phyloP scores from a whole-genome alignment of 1,140 invertebrate species.

The Arion vulgaris region DNA sequence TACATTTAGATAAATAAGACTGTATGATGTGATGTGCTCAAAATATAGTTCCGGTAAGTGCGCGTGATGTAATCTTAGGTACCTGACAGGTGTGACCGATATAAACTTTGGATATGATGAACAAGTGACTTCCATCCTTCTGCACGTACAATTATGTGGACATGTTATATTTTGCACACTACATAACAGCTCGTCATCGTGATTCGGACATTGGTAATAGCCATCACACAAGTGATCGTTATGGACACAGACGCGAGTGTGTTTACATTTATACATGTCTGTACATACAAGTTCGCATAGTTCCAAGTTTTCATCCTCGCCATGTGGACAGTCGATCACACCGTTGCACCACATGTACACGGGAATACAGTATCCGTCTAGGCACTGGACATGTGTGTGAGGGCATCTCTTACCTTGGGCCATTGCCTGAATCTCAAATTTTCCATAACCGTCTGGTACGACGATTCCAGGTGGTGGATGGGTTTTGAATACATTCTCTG shows the following conservation, averaged over 20 bases:
- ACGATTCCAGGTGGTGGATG: not conserved
- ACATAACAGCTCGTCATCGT: slow-evolving; percentile 42
- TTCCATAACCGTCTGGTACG: slow-evolving; percentile 34
- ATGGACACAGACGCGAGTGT: slow-evolving; percentile 30
- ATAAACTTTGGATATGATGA: not conserved
- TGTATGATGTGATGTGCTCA: slow-evolving; percentile 8
- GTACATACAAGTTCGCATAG: slow-evolving; percentile 25
- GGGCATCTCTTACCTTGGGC: not conserved
- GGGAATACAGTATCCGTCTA: slow-evolving; percentile 21
- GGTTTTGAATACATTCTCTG: not conserved
- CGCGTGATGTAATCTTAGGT: slow-evolving; percentile 8
- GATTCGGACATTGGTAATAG: slow-evolving; percentile 39
- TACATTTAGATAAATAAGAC: slow-evolving; percentile 31
- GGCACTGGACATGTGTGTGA: slow-evolving; percentile 28
- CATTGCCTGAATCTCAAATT: slow-evolving; percentile 13
- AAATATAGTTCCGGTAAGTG: slow-evolving; percentile 1
- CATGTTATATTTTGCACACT: slow-evolving; percentile 14
- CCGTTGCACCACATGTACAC: slow-evolving; percentile 41
- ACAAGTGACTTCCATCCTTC: slow-evolving; percentile 33
- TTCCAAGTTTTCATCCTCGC: slow-evolving; percentile 35
- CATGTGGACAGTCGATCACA: slow-evolving; percentile 30
- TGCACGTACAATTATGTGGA: slow-evolving; percentile 28
- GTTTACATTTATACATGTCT: slow-evolving; percentile 31
- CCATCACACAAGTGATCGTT: slow-evolving; percentile 40
- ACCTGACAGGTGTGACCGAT: slow-evolving; percentile 29